A percentile compares a stretch with the other conserved stretches of the same genome.
Evolutionary conservation across 2,888 invertebrate genomes (phyloP).

Genomic region (Andrena minutula): DNA sequence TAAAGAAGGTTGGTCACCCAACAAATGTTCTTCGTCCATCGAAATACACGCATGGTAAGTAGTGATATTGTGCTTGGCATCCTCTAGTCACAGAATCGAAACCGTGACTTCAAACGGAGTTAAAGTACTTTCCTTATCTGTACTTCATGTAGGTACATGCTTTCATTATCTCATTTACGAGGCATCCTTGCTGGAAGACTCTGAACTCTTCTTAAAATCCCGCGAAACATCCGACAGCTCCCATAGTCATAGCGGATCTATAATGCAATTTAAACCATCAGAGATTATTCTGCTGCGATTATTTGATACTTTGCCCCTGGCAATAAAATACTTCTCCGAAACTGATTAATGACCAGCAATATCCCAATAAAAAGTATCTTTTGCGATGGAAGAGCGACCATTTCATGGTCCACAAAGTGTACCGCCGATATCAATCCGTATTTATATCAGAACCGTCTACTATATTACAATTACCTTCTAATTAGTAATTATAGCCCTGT

Average conservation of each 20-base stretch:
- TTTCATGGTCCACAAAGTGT: constrained; percentile 40
- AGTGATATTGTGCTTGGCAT: too few species aligned
- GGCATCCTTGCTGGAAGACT: background rate
- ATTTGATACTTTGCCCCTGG: background rate
- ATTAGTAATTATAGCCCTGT: constrained; percentile 77
- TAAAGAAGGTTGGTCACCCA: too few species aligned
- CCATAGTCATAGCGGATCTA: background rate
- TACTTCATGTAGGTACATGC: background rate
- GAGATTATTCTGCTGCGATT: background rate
- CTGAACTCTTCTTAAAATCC: background rate
- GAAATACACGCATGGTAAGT: too few species aligned
- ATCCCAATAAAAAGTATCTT: constrained; percentile 27
- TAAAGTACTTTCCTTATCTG: background rate
- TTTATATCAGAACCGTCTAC: constrained; percentile 68
- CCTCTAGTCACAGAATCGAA: too few species aligned
- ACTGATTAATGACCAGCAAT: constrained; percentile 27
- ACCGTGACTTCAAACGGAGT: too few species aligned
- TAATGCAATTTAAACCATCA: background rate
- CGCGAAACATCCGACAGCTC: background rate
- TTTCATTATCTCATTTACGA: background rate
- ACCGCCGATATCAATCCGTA: constrained; percentile 74
- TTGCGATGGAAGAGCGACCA: constrained; percentile 19
- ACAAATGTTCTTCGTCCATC: too few species aligned
- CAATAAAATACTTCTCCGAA: constrained; percentile 28
- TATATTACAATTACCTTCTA: constrained; percentile 77